Evolutionary conservation across 2,888 invertebrate species (phyloP), one percentile per base, ranked within the genome.

Genomic region (Ichneumoninae sp.): DNA sequence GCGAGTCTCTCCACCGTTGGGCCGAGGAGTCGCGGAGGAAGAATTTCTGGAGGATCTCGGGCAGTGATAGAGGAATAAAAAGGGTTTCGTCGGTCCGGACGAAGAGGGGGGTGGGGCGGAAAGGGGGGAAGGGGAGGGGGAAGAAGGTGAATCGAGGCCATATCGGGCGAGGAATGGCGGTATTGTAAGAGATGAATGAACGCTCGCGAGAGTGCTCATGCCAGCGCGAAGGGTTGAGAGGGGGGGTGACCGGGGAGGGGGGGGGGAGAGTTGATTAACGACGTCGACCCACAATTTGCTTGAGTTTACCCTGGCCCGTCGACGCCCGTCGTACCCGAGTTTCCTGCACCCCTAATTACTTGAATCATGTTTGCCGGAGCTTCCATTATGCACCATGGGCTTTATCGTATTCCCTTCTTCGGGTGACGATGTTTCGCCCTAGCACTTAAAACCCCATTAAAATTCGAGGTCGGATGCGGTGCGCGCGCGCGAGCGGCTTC

Each of bases 281-380:
- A 81, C 54, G 75, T 77, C 78, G 79, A 81, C 78, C 84, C 78
- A 82, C 82, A 84, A 84, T 86, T 86, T 82, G 79, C 82, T 84
- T 74, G 78, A 65, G 66, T 86, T 80, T 75, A 70, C 52, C 26
- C 36, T 22, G 65, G 72, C 69, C 57, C 78, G 72, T 78, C 69
- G 77, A 65, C 74, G 74, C 40, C 65, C 70, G 72, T 65, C 65
- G 65, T 68, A 47, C 26, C 36, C 69, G 47, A 84, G 78, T 75
- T 65, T 68, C 60, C 74, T 78, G 82, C 80, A 86, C 82, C 78
- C 75, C 77, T 86, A 86, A 86, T 86, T 86, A 86, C 86, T 74
- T 70, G 62, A 87, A 80, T 83, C 86, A 72, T 82, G 84, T 84
- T 84, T 84, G 75, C 80, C 77, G 75, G 66, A 75, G 70, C 80